Conservation (phyloP, 2,888 invertebrate species). For the Hedya salicella region DNA sequence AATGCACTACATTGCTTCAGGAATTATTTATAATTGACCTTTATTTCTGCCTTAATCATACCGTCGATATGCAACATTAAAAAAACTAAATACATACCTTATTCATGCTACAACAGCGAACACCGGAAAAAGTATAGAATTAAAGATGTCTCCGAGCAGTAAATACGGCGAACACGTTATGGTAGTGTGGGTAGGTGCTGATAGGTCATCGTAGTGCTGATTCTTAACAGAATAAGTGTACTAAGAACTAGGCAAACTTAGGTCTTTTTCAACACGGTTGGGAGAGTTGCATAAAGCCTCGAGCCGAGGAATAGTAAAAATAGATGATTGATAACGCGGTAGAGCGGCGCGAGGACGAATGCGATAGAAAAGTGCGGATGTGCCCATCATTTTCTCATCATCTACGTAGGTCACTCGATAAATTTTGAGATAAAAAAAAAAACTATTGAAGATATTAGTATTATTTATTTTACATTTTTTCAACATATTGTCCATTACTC, state of each 20-base stretch:
- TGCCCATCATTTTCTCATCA: no score
- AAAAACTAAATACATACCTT: background rate
- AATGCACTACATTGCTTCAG: no score
- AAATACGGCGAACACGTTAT: slow-evolving; percentile 9
- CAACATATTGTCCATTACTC: no score
- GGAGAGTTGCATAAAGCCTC: slow-evolving; percentile 39
- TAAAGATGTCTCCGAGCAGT: slow-evolving; percentile 6
- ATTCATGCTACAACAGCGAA: background rate
- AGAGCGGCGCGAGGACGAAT: slow-evolving; percentile 62
- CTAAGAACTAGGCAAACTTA: slow-evolving; percentile 1
- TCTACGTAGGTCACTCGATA: no score
- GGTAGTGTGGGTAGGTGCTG: slow-evolving; percentile 10
- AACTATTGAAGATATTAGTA: no score
- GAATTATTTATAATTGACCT: no score
- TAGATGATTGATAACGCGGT: slow-evolving; percentile 79
- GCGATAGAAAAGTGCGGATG: slow-evolving; percentile 57
- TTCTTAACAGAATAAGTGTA: slow-evolving; percentile 15
- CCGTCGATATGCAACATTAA: background rate
- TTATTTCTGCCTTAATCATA: slow-evolving; percentile 5
- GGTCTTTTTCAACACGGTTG: slow-evolving; percentile 6
- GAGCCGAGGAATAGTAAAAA: slow-evolving; percentile 55
- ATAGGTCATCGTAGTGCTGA: slow-evolving; percentile 12
- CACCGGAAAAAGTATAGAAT: background rate
- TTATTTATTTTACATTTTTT: no score
- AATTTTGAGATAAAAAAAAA: no score